Evolutionary conservation across 2,113 vertebrate genomes (phyloP).

Genomic region (Pachyramphus minor): DNA sequence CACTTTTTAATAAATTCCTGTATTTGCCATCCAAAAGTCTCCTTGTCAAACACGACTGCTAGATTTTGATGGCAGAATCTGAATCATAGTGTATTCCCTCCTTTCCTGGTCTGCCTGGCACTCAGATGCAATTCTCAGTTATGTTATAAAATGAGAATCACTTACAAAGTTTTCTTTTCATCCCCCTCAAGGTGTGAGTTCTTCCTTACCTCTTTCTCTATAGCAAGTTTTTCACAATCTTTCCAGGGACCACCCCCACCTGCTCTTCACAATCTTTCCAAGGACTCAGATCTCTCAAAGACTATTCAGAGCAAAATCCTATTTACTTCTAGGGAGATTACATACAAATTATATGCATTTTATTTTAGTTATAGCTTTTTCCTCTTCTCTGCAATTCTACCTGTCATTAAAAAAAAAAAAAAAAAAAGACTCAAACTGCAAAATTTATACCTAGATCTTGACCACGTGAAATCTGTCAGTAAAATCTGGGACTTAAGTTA

Average conservation of each 20-base stretch:
- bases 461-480: background rate
- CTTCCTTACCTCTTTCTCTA: background rate
- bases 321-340: background rate
- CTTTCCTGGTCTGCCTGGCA: background rate
- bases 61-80: background rate
- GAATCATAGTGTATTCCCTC: background rate
- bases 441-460: background rate
- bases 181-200: background rate
- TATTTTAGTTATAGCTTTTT: background rate
- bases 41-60: background rate
- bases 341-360: background rate
- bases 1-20: background rate
- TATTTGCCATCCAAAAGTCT: background rate
- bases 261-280: background rate
- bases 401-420: background rate
- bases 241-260: background rate
- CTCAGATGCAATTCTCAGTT: background rate
- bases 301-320: background rate
- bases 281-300: background rate
- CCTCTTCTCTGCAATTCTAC: background rate
- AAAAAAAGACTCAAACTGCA: background rate
- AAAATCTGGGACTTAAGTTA: background rate
- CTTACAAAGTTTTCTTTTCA: background rate
- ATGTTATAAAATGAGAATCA: background rate
- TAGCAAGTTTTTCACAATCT: background rate